A percentile compares a stretch with the other conserved stretches of the same genome.
phyloP scores from a whole-genome alignment of 2,888 invertebrate genomes.

The Amorpha juglandis region DNA sequence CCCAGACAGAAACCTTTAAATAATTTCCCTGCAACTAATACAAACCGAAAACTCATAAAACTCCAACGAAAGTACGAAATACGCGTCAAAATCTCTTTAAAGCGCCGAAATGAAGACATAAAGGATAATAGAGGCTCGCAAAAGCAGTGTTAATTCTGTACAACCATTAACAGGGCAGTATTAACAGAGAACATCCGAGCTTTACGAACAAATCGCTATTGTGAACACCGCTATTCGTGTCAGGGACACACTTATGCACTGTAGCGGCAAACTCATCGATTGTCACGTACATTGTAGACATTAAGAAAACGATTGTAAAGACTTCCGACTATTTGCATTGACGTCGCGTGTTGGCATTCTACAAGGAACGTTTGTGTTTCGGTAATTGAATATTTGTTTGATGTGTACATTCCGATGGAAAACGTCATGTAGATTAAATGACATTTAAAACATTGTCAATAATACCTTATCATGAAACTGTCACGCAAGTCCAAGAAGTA shows the following conservation, averaged over 20 bases:
- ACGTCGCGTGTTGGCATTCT: conserved; percentile 15
- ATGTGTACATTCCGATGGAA: conserved; percentile 19
- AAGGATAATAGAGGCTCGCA: conserved; percentile 61
- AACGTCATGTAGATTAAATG: conserved; percentile 5
- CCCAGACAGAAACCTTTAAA: not conserved
- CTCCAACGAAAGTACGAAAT: conserved; percentile 42
- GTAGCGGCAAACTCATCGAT: conserved; percentile 43
- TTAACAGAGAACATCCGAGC: conserved; percentile 59
- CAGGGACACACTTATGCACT: conserved; percentile 52
- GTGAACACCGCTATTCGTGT: conserved; percentile 59
- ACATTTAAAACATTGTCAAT: conserved; percentile 9
- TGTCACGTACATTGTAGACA: conserved; percentile 61
- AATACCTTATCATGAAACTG: conserved; percentile 9
- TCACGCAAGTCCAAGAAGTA: not conserved
- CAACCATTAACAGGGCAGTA: conserved; percentile 65
- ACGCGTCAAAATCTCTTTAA: conserved; percentile 41
- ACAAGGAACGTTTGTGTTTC: conserved; percentile 21
- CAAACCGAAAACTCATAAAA: conserved; percentile 35
- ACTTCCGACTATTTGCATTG: conserved; percentile 45
- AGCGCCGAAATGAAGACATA: conserved; percentile 68
- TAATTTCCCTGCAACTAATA: not conserved
- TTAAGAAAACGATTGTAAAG: conserved; percentile 51
- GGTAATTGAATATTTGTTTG: conserved; percentile 19
- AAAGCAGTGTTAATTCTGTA: conserved; percentile 68
- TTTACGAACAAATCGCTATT: conserved; percentile 62